Base-by-base conservation (phyloP, 2,797 vertebrate species). In the Bucorvus abyssinicus region DNA sequence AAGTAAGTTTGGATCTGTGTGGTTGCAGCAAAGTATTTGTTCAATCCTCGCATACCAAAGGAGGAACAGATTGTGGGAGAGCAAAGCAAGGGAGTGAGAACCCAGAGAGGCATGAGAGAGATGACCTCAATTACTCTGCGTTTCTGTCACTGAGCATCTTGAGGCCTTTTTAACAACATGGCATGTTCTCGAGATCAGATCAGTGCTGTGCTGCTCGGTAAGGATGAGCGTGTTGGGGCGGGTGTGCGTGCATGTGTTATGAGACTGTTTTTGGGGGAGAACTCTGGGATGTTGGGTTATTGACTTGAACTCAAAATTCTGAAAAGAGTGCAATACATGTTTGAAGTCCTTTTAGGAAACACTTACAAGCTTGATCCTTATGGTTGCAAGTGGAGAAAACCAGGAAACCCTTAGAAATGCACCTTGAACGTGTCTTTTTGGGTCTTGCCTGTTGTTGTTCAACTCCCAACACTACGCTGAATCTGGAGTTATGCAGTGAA, bases 121-220 rank as follows among this genome's bases (percentile, higher is more conserved):
- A 20, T 76, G 79, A 94, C 91, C 92, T 96, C 60, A 81, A 86
- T 96, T 92, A 85, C 79, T 90, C 38, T 59, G 47, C 8, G 2
- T 81, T 88, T 95, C 36, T 86, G 26, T 36, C 52, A 59, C 45
- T 78, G 87, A 86, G 52, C 21, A 1, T 84, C 92, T 94, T 71
- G 50, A 65, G 81, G 29, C 9, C 59, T 86, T 57, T 73, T 86
- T 65, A 93, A 90, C 77, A 90, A 56, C 50, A 24, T 90, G 77
- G 42, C 57, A 5, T 34, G 38, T 91, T 92, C 22, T 67, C 1
- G 11, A 74, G 67, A 63, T 90, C 60, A 34, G 47, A 26, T 68
- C 5, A 22, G 60, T 49, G 2, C 32, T 19, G 32, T 18, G 44
- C 55, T 64, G 50, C 14, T 74, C 45, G 17, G 32, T 42, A 16